Percentiles rank a stretch among this genome's conserved stretches.
Conservation (phyloP, 2,797 vertebrate species). For the Anniella stebbinsi region DNA sequence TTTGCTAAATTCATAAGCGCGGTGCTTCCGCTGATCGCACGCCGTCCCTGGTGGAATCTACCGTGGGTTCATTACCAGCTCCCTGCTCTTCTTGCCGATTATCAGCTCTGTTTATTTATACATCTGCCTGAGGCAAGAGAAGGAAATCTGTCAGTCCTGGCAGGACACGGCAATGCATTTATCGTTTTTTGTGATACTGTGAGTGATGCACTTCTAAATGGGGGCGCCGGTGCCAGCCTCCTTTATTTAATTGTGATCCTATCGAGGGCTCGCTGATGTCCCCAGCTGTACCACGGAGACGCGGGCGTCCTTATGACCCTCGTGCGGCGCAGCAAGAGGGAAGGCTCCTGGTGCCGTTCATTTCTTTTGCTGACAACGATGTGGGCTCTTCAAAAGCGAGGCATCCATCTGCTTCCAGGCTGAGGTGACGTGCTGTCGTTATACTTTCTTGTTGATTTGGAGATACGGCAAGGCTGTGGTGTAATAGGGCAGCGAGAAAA, state of each 20-base stretch:
- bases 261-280: fast-evolving
- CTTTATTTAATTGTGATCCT: constrained; percentile 34
- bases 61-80: fast-evolving
- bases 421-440: neutral
- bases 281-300: constrained; percentile 58
- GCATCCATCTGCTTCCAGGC: neutral
- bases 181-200: neutral
- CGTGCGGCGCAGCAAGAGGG: neutral
- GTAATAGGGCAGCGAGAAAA: neutral
- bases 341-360: neutral
- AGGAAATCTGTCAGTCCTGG: neutral
- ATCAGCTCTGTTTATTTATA: neutral
- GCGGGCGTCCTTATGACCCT: constrained; percentile 42
- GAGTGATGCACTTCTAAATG: constrained; percentile 10
- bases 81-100: neutral
- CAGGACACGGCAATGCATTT: neutral
- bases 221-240: neutral
- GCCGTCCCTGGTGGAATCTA: fast-evolving
- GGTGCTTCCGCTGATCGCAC: fast-evolving
- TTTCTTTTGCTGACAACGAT: neutral
- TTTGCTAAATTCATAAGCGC: fast-evolving
- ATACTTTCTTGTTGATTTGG: neutral
- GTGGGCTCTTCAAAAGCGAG: neutral
- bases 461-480: neutral
- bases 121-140: neutral